A percentile compares a stretch with the other conserved stretches of the same genome.
phyloP scores from a whole-genome alignment of 2,888 invertebrate genomes.

The Andrena praecox region DNA sequence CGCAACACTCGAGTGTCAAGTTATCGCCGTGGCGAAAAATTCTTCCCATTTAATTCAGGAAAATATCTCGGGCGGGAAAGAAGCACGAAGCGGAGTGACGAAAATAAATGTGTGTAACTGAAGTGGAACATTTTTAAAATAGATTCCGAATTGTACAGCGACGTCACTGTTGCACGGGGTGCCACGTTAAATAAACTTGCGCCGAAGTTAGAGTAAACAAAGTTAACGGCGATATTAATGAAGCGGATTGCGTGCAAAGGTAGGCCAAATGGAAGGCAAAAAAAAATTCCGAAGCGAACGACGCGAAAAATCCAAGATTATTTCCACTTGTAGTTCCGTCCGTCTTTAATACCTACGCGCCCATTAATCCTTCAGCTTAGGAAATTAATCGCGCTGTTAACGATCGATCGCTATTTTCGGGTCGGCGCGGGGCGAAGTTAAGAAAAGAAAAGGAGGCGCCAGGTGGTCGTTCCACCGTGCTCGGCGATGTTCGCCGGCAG shows the following conservation, averaged over 20 bases:
- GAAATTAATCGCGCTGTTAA: constrained; percentile 35
- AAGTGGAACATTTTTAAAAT: constrained; percentile 5
- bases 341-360: not conserved
- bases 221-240: no score
- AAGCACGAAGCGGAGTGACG: not conserved
- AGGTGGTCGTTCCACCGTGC: constrained; percentile 38
- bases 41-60: not conserved
- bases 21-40: not conserved
- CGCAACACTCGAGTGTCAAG: not conserved
- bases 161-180: not conserved
- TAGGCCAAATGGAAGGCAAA: no score
- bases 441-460: constrained; percentile 29
- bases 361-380: constrained; percentile 11
- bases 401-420: constrained; percentile 35
- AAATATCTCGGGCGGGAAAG: not conserved
- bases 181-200: not conserved
- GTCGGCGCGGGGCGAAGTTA: not conserved
- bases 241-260: no score
- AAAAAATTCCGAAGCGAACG: no score
- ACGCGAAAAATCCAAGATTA: not conserved
- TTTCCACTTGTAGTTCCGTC: not conserved
- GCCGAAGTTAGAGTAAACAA: no score
- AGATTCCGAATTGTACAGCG: not conserved
- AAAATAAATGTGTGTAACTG: not conserved
- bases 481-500: not conserved